These are phyloP conservation scores for Poicephalus meyeri DNA, from an alignment of 2,113 vertebrate genomes.

Conservation along the genomic window DNA sequence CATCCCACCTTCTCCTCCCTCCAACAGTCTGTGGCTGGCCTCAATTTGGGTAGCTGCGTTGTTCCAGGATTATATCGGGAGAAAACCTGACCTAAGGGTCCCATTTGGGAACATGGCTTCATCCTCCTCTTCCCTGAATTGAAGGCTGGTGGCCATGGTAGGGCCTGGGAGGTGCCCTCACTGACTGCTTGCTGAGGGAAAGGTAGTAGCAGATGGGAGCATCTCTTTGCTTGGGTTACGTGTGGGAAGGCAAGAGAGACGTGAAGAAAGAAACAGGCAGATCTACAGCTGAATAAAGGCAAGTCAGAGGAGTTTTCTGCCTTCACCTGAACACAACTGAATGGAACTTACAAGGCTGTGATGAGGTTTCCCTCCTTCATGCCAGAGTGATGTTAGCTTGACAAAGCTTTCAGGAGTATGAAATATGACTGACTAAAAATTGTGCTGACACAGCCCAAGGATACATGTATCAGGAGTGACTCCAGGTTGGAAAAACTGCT, in stretches of 20 bases:
- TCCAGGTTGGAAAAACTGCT: neutral
- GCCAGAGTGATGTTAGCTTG: neutral
- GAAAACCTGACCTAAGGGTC: neutral
- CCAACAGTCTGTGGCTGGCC: neutral
- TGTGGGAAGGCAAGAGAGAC: neutral
- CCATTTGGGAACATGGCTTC: neutral
- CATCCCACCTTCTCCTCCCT: constrained; percentile 11
- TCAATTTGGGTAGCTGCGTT: neutral
- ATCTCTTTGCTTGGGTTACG: neutral
- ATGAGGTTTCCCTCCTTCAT: neutral
- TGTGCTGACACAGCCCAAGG: neutral
- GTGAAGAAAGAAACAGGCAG: neutral
- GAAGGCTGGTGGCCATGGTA: neutral
- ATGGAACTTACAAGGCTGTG: rapidly evolving
- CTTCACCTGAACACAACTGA: neutral
- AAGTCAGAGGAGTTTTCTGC: neutral
- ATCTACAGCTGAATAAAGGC: neutral
- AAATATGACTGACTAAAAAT: neutral
- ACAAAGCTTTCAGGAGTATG: neutral
- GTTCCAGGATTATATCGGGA: neutral
- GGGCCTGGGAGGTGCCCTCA: neutral
- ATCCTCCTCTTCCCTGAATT: neutral
- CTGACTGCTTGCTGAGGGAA: neutral
- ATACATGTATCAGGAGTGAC: neutral
- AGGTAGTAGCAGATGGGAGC: neutral